Evolutionary conservation across 2,797 vertebrate species (phyloP).

Genomic region (Schizopygopsis pylzovi): DNA sequence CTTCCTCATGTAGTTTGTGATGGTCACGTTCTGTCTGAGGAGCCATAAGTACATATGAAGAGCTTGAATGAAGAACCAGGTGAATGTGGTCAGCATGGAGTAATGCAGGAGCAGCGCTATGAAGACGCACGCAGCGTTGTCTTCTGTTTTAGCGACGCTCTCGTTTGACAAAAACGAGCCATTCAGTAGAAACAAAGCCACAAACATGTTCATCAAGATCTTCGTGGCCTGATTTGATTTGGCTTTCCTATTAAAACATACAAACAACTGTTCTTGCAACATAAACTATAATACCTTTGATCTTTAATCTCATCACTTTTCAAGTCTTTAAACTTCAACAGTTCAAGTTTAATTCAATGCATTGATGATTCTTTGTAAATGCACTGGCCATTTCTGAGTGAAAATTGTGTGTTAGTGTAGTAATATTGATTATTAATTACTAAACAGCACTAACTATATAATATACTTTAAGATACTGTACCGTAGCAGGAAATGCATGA

Average conservation of each 20-base stretch:
- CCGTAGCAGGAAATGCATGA: neutral
- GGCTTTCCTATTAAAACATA: too few species aligned
- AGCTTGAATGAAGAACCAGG: conserved; percentile 70
- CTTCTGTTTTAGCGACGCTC: neutral
- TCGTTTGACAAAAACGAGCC: neutral
- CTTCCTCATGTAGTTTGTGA: neutral
- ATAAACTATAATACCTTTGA: too few species aligned
- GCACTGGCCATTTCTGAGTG: too few species aligned
- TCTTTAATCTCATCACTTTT: too few species aligned
- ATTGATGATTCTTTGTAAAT: too few species aligned
- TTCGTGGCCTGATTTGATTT: conserved; percentile 16
- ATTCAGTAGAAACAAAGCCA: neutral
- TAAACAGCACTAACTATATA: too few species aligned
- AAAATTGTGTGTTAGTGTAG: too few species aligned
- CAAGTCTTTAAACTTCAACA: too few species aligned
- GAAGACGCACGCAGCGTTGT: conserved; percentile 45
- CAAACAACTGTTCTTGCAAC: neutral
- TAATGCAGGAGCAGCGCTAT: conserved; percentile 59
- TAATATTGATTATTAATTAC: too few species aligned
- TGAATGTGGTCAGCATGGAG: conserved; percentile 64
- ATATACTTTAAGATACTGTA: neutral
- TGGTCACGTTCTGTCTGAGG: too few species aligned
- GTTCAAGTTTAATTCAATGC: too few species aligned
- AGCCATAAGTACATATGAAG: conserved; percentile 34
- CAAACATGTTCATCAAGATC: neutral